A percentile compares a stretch with the other conserved stretches of the same genome.
These are phyloP conservation scores for Meles meles DNA, from an alignment of 2,113 vertebrate species.

Conservation along the genomic window DNA sequence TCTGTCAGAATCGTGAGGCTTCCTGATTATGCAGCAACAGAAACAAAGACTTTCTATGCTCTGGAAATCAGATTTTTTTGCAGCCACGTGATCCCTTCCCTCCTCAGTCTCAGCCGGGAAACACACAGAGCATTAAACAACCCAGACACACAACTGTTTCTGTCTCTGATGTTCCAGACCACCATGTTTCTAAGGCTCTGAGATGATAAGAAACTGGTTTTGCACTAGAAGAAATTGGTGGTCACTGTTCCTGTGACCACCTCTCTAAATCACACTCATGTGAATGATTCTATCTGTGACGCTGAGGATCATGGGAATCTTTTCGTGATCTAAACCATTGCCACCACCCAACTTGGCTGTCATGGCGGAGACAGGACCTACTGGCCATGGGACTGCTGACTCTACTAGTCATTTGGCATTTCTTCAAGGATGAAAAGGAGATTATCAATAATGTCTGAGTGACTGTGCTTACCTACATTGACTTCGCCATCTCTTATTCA, in stretches of 20 bases:
- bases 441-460: background rate
- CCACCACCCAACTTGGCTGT: background rate
- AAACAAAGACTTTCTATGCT: background rate
- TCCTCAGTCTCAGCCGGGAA: background rate
- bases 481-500: background rate
- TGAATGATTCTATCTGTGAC: background rate
- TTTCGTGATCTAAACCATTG: background rate
- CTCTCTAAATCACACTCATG: background rate
- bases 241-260: background rate
- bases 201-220: background rate
- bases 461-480: background rate
- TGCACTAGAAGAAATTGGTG: background rate
- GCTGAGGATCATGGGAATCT: background rate
- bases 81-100: background rate
- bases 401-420: background rate
- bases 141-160: background rate
- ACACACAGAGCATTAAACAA: background rate
- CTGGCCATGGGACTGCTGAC: background rate
- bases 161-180: background rate
- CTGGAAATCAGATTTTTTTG: background rate
- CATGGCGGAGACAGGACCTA: background rate
- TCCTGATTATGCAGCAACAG: background rate
- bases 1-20: background rate
- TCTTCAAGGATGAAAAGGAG: background rate
- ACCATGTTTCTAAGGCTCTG: background rate